A percentile compares a stretch with the other conserved stretches of the same genome.
Conservation (phyloP, 2,113 vertebrate species). For the Acrocephalus arundinaceus region DNA sequence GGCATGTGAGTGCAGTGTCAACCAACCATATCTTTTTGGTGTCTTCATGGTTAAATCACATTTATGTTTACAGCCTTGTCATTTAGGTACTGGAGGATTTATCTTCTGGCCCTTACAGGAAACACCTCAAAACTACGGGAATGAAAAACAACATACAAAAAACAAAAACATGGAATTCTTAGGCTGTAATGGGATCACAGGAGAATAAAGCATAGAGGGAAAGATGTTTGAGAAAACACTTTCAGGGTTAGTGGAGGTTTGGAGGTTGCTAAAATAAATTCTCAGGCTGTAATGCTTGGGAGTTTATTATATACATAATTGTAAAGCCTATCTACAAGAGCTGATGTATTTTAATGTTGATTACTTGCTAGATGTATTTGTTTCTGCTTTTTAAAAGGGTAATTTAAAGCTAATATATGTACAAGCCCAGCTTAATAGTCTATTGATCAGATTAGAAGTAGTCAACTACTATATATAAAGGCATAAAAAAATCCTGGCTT, state of each 20-base stretch:
- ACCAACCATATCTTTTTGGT: background rate
- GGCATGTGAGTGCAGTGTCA: background rate
- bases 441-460: background rate
- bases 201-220: background rate
- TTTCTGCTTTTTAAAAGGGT: background rate
- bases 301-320: background rate
- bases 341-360: background rate
- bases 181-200: background rate
- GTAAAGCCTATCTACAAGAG: background rate
- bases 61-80: background rate
- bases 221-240: background rate
- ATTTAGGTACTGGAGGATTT: background rate
- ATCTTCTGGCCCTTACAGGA: background rate
- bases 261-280: background rate
- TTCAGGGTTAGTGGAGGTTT: background rate
- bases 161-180: background rate
- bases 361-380: background rate
- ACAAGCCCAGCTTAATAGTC: background rate
- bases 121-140: background rate
- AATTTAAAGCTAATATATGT: background rate
- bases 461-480: background rate
- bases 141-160: background rate
- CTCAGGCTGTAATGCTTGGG: background rate
- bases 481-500: background rate
- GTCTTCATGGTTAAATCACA: background rate